Conservation (phyloP, 2,888 invertebrate species). For the Meandrusa payeni region DNA sequence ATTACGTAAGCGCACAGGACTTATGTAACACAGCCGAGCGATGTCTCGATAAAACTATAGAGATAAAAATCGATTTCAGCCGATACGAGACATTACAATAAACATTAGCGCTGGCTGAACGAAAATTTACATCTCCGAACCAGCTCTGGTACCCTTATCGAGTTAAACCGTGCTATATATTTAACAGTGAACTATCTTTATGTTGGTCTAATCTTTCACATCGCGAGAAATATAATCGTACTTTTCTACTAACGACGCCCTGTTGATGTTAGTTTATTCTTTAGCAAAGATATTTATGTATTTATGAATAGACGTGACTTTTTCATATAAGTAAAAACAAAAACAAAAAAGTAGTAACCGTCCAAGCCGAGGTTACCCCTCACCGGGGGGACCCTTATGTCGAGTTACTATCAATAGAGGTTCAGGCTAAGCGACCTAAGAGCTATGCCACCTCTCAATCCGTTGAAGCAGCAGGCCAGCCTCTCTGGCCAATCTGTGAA, state of each 20-base stretch:
- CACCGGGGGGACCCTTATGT: too few species aligned
- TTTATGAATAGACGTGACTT: too few species aligned
- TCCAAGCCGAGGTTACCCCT: too few species aligned
- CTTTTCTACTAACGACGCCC: neutral
- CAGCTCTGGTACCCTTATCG: neutral
- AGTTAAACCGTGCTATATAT: neutral
- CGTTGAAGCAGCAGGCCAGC: too few species aligned
- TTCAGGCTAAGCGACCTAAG: too few species aligned
- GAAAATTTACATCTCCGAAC: neutral
- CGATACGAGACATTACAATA: neutral
- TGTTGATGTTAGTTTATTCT: conserved; percentile 1
- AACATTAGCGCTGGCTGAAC: neutral
- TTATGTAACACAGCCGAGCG: neutral
- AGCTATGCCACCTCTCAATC: too few species aligned
- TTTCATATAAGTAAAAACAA: too few species aligned
- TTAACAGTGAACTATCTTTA: neutral
- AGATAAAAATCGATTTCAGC: conserved; percentile 16
- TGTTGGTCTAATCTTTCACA: neutral
- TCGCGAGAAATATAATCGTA: conserved; percentile 5
- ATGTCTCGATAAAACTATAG: neutral
- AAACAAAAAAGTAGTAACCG: too few species aligned
- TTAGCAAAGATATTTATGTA: conserved; percentile 10
- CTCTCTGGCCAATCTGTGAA: too few species aligned
- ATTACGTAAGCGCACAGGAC: too few species aligned
- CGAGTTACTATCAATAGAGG: too few species aligned